phyloP scores from a whole-genome alignment of 2,888 invertebrate genomes.

The Folsomia candida region DNA sequence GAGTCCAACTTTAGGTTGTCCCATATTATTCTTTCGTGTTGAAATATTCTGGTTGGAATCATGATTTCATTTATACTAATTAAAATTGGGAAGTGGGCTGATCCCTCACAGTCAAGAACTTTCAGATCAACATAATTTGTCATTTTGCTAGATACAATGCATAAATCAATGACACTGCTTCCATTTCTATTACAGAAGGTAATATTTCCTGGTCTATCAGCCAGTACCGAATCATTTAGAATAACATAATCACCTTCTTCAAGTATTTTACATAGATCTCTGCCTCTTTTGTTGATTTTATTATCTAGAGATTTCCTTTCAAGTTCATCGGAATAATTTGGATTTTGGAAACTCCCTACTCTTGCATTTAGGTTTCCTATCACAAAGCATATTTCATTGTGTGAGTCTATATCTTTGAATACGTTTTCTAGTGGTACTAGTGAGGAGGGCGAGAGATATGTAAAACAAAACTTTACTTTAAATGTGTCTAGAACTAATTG shows the following conservation, averaged over 20 bases:
- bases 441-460: background rate
- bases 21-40: background rate
- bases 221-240: constrained; percentile 2
- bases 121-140: background rate
- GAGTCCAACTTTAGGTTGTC: background rate
- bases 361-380: constrained; percentile 21
- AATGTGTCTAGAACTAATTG: background rate
- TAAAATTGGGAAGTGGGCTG: constrained; percentile 11
- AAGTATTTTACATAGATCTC: background rate
- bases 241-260: background rate
- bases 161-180: constrained; percentile 9
- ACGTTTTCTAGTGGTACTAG: background rate
- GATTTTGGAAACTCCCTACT: constrained; percentile 10
- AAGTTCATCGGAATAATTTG: background rate
- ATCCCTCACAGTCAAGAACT: background rate
- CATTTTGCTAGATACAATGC: background rate
- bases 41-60: background rate
- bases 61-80: background rate
- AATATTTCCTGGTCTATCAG: constrained; percentile 18
- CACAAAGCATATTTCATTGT: background rate
- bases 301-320: background rate
- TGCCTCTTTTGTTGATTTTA: background rate
- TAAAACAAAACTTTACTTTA: background rate
- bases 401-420: background rate
- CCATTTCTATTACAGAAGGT: constrained; percentile 15